Evolutionary conservation across 2,113 vertebrate genomes (phyloP).

Genomic region (Phalacrocorax brasilianus): DNA sequence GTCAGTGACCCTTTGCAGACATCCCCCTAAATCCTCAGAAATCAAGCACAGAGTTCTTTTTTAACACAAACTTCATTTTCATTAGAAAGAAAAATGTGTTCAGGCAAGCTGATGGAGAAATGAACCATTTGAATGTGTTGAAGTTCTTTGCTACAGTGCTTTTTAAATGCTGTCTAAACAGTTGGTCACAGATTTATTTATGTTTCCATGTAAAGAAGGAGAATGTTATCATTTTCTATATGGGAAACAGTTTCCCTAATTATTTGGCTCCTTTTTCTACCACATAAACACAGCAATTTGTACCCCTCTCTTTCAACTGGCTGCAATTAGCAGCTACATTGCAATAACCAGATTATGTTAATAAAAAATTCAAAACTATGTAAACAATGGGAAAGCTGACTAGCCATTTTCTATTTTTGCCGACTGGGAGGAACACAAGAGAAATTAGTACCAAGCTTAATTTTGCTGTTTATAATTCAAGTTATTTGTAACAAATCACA

Average conservation of each 20-base stretch:
- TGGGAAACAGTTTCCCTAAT: conserved; percentile 55
- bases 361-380: conserved; percentile 65
- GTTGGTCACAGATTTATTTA: conserved; percentile 66
- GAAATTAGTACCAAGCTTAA: conserved; percentile 47
- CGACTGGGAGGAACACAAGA: conserved; percentile 51
- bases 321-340: conserved; percentile 66
- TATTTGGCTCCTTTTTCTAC: conserved; percentile 64
- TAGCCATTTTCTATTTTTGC: conserved; percentile 67
- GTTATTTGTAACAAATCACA: conserved; percentile 38
- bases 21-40: background rate
- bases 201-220: conserved; percentile 30
- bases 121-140: conserved; percentile 15
- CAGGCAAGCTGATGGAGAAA: conserved; percentile 30
- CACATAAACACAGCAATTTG: conserved; percentile 65
- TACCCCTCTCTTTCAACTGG: conserved; percentile 63
- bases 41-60: background rate
- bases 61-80: background rate
- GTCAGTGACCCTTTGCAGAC: background rate
- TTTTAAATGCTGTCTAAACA: conserved; percentile 45
- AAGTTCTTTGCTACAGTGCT: conserved; percentile 24
- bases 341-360: conserved; percentile 69
- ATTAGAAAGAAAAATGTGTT: background rate
- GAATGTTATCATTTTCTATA: conserved; percentile 58
- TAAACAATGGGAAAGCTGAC: conserved; percentile 68
- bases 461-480: conserved; percentile 46